Percentiles rank a stretch among this genome's conserved stretches.
These are phyloP conservation scores for Triops longicaudatus DNA, from an alignment of 1,140 invertebrate species.

Conservation along the genomic window DNA sequence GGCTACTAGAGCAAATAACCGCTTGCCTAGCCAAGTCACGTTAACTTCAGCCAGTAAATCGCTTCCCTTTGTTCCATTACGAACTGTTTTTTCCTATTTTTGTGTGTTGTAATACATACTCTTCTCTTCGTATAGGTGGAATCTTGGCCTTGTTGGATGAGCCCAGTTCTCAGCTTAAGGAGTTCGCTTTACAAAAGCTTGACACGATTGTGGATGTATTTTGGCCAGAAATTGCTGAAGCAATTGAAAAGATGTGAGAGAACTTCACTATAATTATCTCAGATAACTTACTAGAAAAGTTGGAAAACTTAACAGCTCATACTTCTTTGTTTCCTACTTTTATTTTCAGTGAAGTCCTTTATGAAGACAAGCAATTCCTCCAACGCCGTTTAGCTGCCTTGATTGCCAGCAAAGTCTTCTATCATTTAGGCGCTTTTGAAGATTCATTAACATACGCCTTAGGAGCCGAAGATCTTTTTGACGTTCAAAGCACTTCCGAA, in stretches of 20 bases:
- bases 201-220: conserved; percentile 94
- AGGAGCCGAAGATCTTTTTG: conserved; percentile 84
- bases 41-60: neutral
- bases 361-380: conserved; percentile 79
- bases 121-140: conserved; percentile 53
- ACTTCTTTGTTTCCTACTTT: neutral
- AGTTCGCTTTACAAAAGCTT: conserved; percentile 82
- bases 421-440: conserved; percentile 92
- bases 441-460: conserved; percentile 90
- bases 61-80: no score
- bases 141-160: conserved; percentile 94
- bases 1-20: neutral
- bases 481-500: conserved; percentile 84
- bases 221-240: conserved; percentile 97
- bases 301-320: neutral
- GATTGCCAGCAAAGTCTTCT: conserved; percentile 97
- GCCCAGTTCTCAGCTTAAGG: conserved; percentile 81
- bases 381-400: conserved; percentile 88
- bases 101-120: neutral
- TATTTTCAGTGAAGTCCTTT: conserved; percentile 71
- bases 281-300: neutral
- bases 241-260: conserved; percentile 86
- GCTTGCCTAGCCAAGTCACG: neutral
- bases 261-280: neutral
- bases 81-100: neutral